A percentile compares a stretch with the other conserved stretches of the same genome.
These are phyloP conservation scores for Drosophila picticornis DNA, from an alignment of 2,888 invertebrate species.

Conservation along the genomic window DNA sequence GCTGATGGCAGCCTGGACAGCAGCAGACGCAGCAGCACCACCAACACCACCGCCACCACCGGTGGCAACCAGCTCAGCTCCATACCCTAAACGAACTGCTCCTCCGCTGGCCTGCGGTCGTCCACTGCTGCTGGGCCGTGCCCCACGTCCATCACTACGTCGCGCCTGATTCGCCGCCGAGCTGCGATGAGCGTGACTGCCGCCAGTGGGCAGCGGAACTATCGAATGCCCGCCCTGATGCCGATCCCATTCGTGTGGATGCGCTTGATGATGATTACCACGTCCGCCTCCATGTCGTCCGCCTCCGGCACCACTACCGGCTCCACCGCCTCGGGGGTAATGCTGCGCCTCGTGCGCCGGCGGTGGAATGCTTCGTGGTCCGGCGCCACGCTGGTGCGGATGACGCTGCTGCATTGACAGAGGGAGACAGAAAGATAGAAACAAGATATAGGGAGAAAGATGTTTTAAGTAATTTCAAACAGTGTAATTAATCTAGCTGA, in stretches of 20 bases:
- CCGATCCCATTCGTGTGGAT: slow-evolving; percentile 84
- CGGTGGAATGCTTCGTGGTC: slow-evolving; percentile 86
- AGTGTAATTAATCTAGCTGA: neutral
- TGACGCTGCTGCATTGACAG: slow-evolving; percentile 83
- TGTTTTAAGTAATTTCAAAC: neutral
- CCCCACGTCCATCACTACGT: slow-evolving; percentile 86
- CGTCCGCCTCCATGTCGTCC: slow-evolving; percentile 50
- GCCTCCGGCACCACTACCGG: slow-evolving; percentile 40
- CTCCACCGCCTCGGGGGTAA: slow-evolving; percentile 67
- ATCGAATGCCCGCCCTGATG: slow-evolving; percentile 81
- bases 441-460: neutral
- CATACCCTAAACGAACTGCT: slow-evolving; percentile 77
- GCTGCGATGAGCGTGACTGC: slow-evolving; percentile 85
- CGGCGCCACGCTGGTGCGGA: slow-evolving; percentile 82
- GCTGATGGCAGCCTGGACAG: slow-evolving; percentile 72
- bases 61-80: slow-evolving; percentile 64
- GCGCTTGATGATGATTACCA: slow-evolving; percentile 74
- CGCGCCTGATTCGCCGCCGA: slow-evolving; percentile 82
- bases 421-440: neutral
- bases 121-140: slow-evolving; percentile 72
- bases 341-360: slow-evolving; percentile 85
- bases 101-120: slow-evolving; percentile 64
- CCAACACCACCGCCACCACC: slow-evolving; percentile 77
- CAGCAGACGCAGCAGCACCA: slow-evolving; percentile 50
- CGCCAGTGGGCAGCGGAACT: slow-evolving; percentile 81